A percentile compares a stretch with the other conserved stretches of the same genome.
phyloP scores from a whole-genome alignment of 2,888 invertebrate species.

The Entomobrya multifasciata region DNA sequence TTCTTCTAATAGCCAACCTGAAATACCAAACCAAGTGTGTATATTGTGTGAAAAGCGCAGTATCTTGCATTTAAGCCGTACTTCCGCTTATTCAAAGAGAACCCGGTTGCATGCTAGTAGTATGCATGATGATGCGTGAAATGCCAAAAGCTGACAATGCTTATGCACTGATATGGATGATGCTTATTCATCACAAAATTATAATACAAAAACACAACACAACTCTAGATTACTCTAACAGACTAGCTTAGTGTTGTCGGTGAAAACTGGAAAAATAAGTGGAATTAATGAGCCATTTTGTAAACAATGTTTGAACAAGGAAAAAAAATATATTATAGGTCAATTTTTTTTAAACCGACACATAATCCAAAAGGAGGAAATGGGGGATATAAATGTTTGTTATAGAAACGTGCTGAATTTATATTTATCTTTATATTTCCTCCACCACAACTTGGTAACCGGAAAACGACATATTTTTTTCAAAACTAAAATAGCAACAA shows the following conservation, averaged over 20 bases:
- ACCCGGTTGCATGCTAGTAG: neutral
- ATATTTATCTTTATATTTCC: constrained; percentile 48
- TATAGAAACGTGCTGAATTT: constrained; percentile 17
- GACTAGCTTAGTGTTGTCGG: neutral
- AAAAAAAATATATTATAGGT: neutral
- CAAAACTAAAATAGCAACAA: no score
- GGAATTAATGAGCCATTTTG: constrained; percentile 57
- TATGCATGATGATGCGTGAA: constrained; percentile 70
- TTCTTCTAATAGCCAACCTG: no score
- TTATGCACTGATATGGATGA: neutral
- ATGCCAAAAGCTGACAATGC: constrained; percentile 63
- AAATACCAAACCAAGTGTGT: no score
- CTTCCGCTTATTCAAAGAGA: neutral
- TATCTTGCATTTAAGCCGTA: constrained; percentile 26
- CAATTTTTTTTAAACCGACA: neutral
- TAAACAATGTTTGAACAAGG: constrained; percentile 37
- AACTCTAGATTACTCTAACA: neutral
- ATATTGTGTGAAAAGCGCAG: neutral
- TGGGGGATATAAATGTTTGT: neutral
- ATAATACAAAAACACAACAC: neutral
- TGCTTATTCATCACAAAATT: neutral
- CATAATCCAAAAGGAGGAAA: constrained; percentile 25
- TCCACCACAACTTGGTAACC: no score
- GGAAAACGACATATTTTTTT: no score
- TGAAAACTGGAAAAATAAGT: constrained; percentile 14